These are phyloP conservation scores for Solea solea DNA, from an alignment of 2,113 vertebrate genomes.

Conservation along the genomic window DNA sequence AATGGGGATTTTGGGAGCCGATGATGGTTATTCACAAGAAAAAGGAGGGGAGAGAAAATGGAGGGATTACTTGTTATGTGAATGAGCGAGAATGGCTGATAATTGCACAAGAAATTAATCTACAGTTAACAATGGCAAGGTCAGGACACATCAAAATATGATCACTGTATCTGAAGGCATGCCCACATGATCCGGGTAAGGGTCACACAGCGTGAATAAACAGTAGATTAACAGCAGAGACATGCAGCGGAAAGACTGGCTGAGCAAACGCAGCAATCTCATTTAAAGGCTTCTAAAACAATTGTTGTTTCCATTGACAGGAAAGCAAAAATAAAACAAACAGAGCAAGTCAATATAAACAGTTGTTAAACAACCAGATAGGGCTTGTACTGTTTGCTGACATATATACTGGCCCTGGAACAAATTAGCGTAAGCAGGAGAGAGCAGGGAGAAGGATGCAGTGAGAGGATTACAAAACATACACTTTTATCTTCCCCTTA, in stretches of 20 bases:
- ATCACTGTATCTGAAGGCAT: slow-evolving; percentile 48
- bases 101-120: slow-evolving; percentile 63
- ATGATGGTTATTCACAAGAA: slow-evolving; percentile 59
- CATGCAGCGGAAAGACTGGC: slow-evolving; percentile 2
- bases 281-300: slow-evolving; percentile 33
- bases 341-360: slow-evolving; percentile 41
- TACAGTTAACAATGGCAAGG: slow-evolving; percentile 62
- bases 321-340: slow-evolving; percentile 34
- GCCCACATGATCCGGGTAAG: slow-evolving; percentile 12
- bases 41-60: slow-evolving; percentile 71
- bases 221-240: slow-evolving; percentile 6
- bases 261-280: slow-evolving; percentile 20
- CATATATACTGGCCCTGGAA: slow-evolving; percentile 38
- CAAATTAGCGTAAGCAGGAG: slow-evolving; percentile 27
- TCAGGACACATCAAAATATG: slow-evolving; percentile 51
- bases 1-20: slow-evolving; percentile 50
- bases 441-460: background rate
- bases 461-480: slow-evolving; percentile 8
- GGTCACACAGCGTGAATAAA: slow-evolving; percentile 22
- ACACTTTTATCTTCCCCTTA: slow-evolving; percentile 19
- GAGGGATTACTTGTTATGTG: slow-evolving; percentile 83
- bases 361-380: slow-evolving; percentile 26
- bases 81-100: slow-evolving; percentile 54
- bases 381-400: slow-evolving; percentile 22
- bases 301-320: background rate